Percentiles rank a stretch among this genome's conserved stretches.
Conservation (phyloP, 2,797 vertebrate genomes). For the Enteromius paludinosus region DNA sequence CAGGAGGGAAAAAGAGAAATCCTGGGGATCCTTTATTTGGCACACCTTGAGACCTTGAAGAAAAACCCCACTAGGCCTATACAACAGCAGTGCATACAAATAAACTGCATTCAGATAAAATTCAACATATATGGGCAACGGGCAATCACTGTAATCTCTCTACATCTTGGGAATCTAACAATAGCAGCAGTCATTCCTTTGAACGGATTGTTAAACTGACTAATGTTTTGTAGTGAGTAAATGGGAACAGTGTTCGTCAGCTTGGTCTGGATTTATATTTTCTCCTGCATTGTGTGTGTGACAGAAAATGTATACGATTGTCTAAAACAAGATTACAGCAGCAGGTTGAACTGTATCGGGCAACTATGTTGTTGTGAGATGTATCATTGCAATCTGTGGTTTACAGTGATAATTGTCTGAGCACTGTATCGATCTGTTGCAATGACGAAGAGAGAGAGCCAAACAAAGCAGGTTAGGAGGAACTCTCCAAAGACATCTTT, state of each 20-base stretch:
- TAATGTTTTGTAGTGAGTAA: conserved; percentile 41
- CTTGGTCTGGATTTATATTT: conserved; percentile 58
- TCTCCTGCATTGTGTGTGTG: conserved; percentile 60
- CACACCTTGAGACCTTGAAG: conserved; percentile 16
- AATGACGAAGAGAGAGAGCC: conserved; percentile 65
- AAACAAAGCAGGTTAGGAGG: conserved; percentile 65
- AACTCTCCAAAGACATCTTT: conserved; percentile 53
- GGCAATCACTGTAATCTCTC: conserved; percentile 13
- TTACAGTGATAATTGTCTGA: conserved; percentile 78
- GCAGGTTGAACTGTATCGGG: conserved; percentile 69
- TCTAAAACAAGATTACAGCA: conserved; percentile 70
- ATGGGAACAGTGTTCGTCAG: conserved; percentile 64
- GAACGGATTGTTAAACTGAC: conserved; percentile 53
- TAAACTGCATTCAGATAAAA: neutral
- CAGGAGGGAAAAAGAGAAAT: conserved; percentile 7
- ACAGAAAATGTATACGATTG: conserved; percentile 76
- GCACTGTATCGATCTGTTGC: conserved; percentile 72
- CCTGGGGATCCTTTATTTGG: neutral
- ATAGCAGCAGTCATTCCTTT: conserved; percentile 38
- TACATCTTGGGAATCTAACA: conserved; percentile 29
- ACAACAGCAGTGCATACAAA: conserved; percentile 19
- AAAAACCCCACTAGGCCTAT: neutral
- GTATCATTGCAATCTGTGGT: conserved; percentile 75
- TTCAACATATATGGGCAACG: neutral
- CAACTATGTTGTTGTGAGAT: conserved; percentile 72